phyloP scores from a whole-genome alignment of 2,797 vertebrate genomes.

The Eulemur albifrons region DNA sequence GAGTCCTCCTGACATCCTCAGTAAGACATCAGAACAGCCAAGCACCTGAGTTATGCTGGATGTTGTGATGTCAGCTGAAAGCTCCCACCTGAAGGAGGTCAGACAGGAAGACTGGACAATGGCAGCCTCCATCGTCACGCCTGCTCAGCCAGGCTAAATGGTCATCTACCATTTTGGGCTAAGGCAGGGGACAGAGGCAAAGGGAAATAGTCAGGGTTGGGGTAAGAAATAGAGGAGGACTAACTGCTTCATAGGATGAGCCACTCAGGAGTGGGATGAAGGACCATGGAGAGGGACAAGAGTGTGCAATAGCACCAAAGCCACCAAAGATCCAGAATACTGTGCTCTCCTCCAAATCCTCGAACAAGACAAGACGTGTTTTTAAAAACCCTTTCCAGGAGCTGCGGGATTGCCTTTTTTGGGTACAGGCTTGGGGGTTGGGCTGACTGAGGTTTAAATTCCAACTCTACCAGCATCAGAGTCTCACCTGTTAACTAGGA shows the following conservation, averaged over 20 bases:
- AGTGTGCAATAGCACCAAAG: background rate
- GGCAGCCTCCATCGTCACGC: background rate
- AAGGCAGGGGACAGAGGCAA: background rate
- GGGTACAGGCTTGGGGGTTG: background rate
- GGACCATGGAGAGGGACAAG: background rate
- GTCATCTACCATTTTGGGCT: background rate
- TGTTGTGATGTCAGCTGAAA: fast-evolving
- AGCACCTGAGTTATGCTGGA: fast-evolving
- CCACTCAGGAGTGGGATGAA: background rate
- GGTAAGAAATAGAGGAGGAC: background rate
- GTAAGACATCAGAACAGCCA: background rate
- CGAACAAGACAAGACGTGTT: background rate
- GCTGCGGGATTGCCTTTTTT: fast-evolving
- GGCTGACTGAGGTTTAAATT: background rate
- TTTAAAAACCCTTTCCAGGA: background rate
- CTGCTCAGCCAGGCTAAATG: background rate
- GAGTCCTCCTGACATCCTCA: background rate
- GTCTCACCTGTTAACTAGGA: background rate
- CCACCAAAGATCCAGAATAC: fast-evolving
- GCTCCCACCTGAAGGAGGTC: no score
- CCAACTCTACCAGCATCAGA: background rate
- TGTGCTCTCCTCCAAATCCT: background rate
- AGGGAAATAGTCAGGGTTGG: background rate
- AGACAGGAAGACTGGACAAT: background rate
- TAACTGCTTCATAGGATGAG: background rate